phyloP scores from a whole-genome alignment of 2,113 vertebrate genomes.

The Megaceryle torquata region DNA sequence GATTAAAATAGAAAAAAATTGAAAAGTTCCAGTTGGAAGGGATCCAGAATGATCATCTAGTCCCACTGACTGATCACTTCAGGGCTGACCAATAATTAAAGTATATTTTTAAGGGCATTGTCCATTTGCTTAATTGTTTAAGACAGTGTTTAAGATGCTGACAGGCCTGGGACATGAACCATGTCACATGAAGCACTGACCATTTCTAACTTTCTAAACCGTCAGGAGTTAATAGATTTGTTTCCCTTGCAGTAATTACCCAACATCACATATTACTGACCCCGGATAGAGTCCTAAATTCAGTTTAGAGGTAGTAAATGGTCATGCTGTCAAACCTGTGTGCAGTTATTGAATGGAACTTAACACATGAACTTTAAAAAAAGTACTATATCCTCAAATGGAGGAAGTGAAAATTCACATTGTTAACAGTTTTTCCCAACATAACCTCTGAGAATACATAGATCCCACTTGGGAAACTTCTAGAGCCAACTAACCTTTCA shows the following conservation, averaged over 20 bases:
- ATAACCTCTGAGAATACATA: background rate
- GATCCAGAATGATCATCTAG: accelerated
- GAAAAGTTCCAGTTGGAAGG: background rate
- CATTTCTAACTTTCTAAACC: background rate
- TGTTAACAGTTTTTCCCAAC: background rate
- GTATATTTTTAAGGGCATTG: background rate
- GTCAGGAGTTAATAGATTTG: background rate
- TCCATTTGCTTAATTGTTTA: background rate
- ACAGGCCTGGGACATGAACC: background rate
- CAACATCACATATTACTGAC: accelerated
- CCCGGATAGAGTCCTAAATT: background rate
- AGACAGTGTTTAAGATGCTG: background rate
- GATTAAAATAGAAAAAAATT: background rate
- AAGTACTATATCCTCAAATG: background rate
- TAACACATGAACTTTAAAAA: background rate
- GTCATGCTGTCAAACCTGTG: background rate
- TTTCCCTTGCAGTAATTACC: background rate
- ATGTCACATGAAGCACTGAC: background rate
- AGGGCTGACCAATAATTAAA: background rate
- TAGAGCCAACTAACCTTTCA: background rate
- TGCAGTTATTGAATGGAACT: background rate
- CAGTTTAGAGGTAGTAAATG: background rate
- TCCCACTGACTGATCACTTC: background rate
- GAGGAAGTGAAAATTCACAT: background rate
- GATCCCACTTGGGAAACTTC: background rate